Evolutionary conservation across 2,797 vertebrate genomes (phyloP).

Genomic region (Hapalemur alaotrensis): DNA sequence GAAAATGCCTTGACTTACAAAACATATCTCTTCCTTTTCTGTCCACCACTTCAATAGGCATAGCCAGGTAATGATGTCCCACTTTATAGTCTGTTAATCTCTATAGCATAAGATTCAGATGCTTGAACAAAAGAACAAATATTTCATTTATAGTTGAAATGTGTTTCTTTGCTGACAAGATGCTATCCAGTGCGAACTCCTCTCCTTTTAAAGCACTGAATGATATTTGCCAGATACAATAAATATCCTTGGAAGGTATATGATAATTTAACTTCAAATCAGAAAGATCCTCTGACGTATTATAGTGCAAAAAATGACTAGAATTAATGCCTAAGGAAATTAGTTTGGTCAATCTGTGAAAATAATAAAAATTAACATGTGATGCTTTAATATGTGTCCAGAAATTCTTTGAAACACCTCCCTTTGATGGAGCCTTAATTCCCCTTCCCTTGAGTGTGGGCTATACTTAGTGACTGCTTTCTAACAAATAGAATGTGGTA

Average conservation of each 20-base stretch:
- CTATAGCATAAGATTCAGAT: not conserved
- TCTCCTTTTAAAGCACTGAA: not conserved
- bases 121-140: not conserved
- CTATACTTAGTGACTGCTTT: not conserved
- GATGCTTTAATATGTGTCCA: not conserved
- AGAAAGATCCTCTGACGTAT: not conserved
- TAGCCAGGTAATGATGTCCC: not conserved
- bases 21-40: not conserved
- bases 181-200: not conserved
- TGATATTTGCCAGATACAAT: not conserved
- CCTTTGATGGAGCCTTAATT: not conserved
- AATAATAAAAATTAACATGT: not conserved
- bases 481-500: not conserved
- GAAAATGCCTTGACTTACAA: not conserved
- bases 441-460: not conserved
- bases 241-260: not conserved
- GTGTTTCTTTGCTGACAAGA: conserved; percentile 35
- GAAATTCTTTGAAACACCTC: not conserved
- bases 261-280: conserved; percentile 16
- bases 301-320: not conserved
- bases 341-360: not conserved
- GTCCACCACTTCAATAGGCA: not conserved
- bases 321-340: not conserved
- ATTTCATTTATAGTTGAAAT: conserved; percentile 1
- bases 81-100: not conserved